Percentiles rank a stretch among this genome's conserved stretches.
Evolutionary conservation across 1,140 invertebrate genomes (phyloP).

Genomic region (Drosophila paulistorum): DNA sequence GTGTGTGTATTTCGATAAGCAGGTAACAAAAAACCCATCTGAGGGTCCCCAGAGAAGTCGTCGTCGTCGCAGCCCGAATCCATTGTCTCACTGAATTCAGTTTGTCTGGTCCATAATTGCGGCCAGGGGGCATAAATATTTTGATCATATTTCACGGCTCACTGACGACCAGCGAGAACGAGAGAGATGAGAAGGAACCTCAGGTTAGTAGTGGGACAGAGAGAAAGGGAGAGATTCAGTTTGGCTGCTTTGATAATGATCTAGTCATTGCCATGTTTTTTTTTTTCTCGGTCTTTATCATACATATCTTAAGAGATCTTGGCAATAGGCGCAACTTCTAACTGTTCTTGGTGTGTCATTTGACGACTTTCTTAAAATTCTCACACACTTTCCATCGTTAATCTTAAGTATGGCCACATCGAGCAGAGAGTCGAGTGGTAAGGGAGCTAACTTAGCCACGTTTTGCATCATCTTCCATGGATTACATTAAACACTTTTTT

Average conservation of each 20-base stretch:
- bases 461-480: conserved; percentile 66
- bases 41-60: conserved; percentile 39
- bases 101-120: conserved; percentile 59
- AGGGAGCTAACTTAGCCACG: conserved; percentile 45
- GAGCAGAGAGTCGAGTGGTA: background rate
- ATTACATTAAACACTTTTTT: conserved; percentile 31
- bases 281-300: conserved; percentile 28
- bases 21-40: conserved; percentile 69
- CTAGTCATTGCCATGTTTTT: conserved; percentile 51
- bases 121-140: conserved; percentile 69
- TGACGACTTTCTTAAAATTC: conserved; percentile 56
- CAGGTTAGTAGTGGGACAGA: background rate
- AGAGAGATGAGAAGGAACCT: background rate
- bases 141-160: conserved; percentile 79
- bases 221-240: background rate
- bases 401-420: conserved; percentile 37
- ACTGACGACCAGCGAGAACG: conserved; percentile 39
- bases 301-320: background rate
- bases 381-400: conserved; percentile 81
- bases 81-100: conserved; percentile 53
- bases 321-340: conserved; percentile 30
- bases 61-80: conserved; percentile 1
- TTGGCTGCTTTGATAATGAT: conserved; percentile 50
- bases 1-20: conserved; percentile 22
- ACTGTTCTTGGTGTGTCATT: conserved; percentile 62